Evolutionary conservation across 2,113 vertebrate genomes (phyloP).

Genomic region (Python bivittatus): DNA sequence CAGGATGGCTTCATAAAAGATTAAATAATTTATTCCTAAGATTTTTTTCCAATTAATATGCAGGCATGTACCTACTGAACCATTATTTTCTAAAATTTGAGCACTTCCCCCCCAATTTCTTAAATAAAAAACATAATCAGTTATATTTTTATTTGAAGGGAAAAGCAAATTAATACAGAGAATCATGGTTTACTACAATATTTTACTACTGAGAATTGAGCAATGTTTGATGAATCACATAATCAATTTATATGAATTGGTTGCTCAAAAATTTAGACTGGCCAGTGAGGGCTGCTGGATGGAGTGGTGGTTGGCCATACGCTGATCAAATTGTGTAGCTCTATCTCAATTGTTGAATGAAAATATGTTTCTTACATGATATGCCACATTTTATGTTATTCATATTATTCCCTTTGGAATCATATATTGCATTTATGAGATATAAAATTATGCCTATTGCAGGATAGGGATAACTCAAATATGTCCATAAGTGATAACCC

Average conservation of each 20-base stretch:
- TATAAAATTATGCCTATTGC: constrained; percentile 87
- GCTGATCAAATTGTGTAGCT: constrained; percentile 77
- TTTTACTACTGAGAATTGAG: not conserved
- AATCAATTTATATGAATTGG: constrained; percentile 74
- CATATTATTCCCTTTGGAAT: constrained; percentile 85
- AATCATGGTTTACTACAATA: constrained; percentile 15
- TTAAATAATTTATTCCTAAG: constrained; percentile 76
- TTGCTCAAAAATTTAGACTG: constrained; percentile 71
- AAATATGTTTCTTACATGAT: constrained; percentile 79
- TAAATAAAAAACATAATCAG: constrained; percentile 40
- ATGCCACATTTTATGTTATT: constrained; percentile 80
- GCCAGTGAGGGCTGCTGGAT: constrained; percentile 59
- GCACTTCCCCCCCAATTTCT: constrained; percentile 28
- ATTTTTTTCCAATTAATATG: constrained; percentile 60
- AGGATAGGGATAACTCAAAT: constrained; percentile 83
- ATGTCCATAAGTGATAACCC: constrained; percentile 82
- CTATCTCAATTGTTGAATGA: constrained; percentile 78
- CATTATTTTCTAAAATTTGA: not conserved
- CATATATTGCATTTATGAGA: constrained; percentile 87
- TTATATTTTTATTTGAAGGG: constrained; percentile 26
- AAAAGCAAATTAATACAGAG: constrained; percentile 62
- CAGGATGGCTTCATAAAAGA: constrained; percentile 74
- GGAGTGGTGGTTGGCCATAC: constrained; percentile 71
- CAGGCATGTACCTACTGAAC: constrained; percentile 36
- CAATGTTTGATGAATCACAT: constrained; percentile 43